phyloP scores from a whole-genome alignment of 2,113 vertebrate species.

The Notothenia coriiceps region DNA sequence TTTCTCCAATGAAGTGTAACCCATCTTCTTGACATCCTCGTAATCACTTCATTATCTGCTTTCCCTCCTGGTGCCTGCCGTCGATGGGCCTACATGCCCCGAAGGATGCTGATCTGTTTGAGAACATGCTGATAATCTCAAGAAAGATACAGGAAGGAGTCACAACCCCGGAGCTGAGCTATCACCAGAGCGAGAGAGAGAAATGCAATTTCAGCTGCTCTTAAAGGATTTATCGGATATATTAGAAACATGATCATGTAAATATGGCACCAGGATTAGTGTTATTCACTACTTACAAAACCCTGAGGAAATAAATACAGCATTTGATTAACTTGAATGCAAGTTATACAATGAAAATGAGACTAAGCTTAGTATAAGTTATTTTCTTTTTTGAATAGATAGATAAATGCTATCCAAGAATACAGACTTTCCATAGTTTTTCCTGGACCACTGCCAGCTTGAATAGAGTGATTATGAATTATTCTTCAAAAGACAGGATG shows the following conservation, averaged over 20 bases:
- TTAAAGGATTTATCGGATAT: conserved; percentile 19
- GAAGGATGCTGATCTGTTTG: conserved; percentile 11
- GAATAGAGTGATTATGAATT: conserved; percentile 62
- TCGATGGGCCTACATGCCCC: conserved; percentile 4
- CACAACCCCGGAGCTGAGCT: not conserved
- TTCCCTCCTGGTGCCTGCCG: conserved; percentile 15
- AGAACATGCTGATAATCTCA: conserved; percentile 41
- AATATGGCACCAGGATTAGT: not conserved
- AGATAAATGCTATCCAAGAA: conserved; percentile 66
- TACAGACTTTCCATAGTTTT: conserved; percentile 65
- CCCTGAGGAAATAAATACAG: conserved; percentile 20
- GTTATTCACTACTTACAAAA: conserved; percentile 38
- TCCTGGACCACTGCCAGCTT: conserved; percentile 64
- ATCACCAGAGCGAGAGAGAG: conserved; percentile 5
- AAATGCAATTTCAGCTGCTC: conserved; percentile 20
- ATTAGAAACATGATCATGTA: conserved; percentile 17
- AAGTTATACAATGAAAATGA: conserved; percentile 19
- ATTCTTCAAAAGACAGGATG: conserved; percentile 63
- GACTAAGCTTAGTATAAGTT: conserved; percentile 15
- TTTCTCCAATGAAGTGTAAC: conserved; percentile 15
- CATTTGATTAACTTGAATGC: conserved; percentile 28
- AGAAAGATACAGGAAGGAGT: conserved; percentile 16
- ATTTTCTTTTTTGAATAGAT: conserved; percentile 33
- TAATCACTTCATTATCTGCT: conserved; percentile 43
- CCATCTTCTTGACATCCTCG: conserved; percentile 23